Evolutionary conservation across 2,888 invertebrate species (phyloP).

Genomic region (Xylophagus ater): DNA sequence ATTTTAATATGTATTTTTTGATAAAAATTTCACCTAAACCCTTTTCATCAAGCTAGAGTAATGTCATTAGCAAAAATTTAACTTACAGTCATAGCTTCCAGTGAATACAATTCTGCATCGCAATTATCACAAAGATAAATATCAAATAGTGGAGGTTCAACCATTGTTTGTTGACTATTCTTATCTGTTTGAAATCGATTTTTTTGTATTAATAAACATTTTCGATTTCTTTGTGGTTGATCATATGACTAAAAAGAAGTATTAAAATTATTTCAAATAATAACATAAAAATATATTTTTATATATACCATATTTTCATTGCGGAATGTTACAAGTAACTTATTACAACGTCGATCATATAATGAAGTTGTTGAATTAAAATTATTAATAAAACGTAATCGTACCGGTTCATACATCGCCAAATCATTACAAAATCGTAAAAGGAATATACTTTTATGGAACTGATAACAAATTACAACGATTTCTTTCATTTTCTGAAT

Average conservation of each 20-base stretch:
- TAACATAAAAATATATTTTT: slow-evolving; percentile 4
- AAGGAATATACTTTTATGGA: slow-evolving; percentile 59
- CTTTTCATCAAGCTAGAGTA: too few relatives aligned
- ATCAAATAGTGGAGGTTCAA: slow-evolving; percentile 48
- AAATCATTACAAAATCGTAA: slow-evolving; percentile 59
- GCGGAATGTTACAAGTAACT: slow-evolving; percentile 60
- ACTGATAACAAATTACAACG: slow-evolving; percentile 58
- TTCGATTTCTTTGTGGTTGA: slow-evolving; percentile 36
- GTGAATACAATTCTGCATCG: slow-evolving; percentile 57
- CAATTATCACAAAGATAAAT: slow-evolving; percentile 66
- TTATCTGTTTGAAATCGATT: slow-evolving; percentile 26
- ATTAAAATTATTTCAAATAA: not conserved
- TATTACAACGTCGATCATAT: slow-evolving; percentile 52
- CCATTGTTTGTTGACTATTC: slow-evolving; percentile 40
- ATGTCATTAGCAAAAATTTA: too few relatives aligned
- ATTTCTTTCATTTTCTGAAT: slow-evolving; percentile 50
- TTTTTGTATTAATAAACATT: slow-evolving; percentile 40
- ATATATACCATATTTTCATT: slow-evolving; percentile 58
- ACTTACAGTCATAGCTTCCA: slow-evolving; percentile 44
- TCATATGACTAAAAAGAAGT: slow-evolving; percentile 32
- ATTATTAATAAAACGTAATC: slow-evolving; percentile 58
- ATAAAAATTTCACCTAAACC: too few relatives aligned
- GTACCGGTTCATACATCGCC: slow-evolving; percentile 50
- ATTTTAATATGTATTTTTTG: too few relatives aligned
- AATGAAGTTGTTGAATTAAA: slow-evolving; percentile 62